Percentiles rank a stretch among this genome's conserved stretches.
These are phyloP conservation scores for Propithecus perrieri DNA, from an alignment of 2,797 vertebrate genomes.

Conservation along the genomic window DNA sequence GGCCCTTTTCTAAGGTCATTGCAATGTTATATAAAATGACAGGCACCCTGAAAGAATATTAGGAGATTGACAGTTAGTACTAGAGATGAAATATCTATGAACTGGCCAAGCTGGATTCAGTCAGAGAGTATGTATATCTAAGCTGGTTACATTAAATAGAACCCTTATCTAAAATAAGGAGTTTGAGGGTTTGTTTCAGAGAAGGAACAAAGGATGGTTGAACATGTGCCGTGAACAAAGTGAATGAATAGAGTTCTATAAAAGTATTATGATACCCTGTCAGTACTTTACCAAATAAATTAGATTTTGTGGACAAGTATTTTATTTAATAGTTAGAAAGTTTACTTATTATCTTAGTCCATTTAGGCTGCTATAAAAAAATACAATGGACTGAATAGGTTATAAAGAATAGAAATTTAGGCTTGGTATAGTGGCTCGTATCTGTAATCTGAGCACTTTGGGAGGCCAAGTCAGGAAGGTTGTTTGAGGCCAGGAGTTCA, in stretches of 20 bases:
- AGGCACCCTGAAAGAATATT: neutral
- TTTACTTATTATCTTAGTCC: neutral
- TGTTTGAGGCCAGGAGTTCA: neutral
- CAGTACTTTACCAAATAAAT: neutral
- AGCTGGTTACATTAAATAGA: neutral
- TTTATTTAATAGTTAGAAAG: neutral
- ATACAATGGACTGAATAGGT: neutral
- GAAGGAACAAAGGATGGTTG: neutral
- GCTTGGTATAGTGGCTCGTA: neutral
- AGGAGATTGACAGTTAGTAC: neutral
- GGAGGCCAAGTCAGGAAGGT: neutral
- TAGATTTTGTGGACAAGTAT: neutral
- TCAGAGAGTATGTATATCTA: neutral
- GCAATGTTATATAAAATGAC: conserved; percentile 7
- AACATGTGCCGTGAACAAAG: neutral
- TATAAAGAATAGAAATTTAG: neutral
- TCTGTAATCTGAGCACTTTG: neutral
- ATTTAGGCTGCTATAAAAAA: neutral
- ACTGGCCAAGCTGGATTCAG: neutral
- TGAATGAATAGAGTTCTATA: neutral
- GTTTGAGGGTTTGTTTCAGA: neutral
- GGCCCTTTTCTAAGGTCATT: neutral
- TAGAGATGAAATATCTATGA: neutral
- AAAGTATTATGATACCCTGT: neutral
- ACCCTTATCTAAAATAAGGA: neutral